Evolutionary conservation across 2,888 invertebrate species (phyloP), one percentile per base, ranked within the genome.

Genomic region (Drosophila eohydei): DNA sequence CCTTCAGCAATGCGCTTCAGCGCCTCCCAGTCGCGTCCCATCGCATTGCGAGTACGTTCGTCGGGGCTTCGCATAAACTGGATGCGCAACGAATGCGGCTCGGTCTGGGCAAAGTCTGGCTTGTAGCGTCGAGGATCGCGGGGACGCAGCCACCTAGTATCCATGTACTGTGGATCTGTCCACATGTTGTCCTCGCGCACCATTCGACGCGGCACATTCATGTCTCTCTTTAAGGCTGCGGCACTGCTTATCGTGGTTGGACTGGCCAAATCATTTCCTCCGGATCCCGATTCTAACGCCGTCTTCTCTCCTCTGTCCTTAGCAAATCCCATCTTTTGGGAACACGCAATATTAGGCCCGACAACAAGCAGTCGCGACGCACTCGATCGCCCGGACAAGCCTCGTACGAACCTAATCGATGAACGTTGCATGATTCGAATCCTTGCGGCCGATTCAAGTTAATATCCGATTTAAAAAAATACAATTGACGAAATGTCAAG

Each of bases 41-140:
- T 51, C 0, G 78, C 57, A n/a, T 82, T 66, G 1, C 80, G 71
- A 0, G 71, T 69, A 0, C 78, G 43, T 9, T 84, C 68, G 21
- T 86, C 86, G 2, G 84, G 86, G 26, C 83, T 72, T 26, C 84
- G 84, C 74, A 76, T 67, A 21, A 81, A 85, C 12, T 73, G 79
- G 12, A 70, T 64, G 4, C 83, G 72, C 64, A 84, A 6, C 5
- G 65, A 21, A 0, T 34, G 30, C 2, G 83, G 85, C 41, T 81
- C 81, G 0, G 78, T 81, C 4, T 62, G 72, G 0, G 57, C 50
- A 32, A 85, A 85, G 43, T 86, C 81, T 1, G 85, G 81, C 21
- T 64, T 67, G 5, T 74, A 80, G 16, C 64, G 58, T 0, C 8
- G 0, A 0, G 81, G 71, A 59, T 82, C 79, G 0, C 57, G 57